phyloP scores from a whole-genome alignment of 2,888 invertebrate genomes.

The Tetanocera ferruginea region DNA sequence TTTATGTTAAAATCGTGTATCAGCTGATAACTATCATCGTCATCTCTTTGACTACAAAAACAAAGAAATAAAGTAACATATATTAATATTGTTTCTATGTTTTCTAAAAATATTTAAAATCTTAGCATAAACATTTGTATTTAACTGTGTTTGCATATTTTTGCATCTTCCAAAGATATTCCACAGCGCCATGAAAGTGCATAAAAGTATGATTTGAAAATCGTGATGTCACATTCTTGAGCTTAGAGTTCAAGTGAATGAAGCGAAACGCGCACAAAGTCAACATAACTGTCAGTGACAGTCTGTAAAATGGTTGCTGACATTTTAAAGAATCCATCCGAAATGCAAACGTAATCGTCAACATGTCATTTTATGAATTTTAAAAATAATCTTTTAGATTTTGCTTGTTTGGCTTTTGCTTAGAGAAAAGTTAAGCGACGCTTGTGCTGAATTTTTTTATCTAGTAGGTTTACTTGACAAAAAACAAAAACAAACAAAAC shows the following conservation, averaged over 20 bases:
- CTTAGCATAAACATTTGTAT: neutral
- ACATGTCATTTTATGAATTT: neutral
- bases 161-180: neutral
- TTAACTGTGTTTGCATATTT: conserved; percentile 16
- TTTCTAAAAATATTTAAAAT: too few species aligned
- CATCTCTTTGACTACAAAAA: too few species aligned
- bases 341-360: conserved; percentile 6
- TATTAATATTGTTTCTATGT: too few species aligned
- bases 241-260: neutral
- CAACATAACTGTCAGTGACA: neutral
- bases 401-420: too few species aligned
- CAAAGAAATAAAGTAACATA: too few species aligned
- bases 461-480: neutral
- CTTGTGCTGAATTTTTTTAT: neutral
- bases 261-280: neutral
- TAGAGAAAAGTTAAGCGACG: too few species aligned
- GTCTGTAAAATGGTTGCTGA: neutral
- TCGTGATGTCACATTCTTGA: conserved; percentile 15
- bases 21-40: too few species aligned
- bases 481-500: too few species aligned
- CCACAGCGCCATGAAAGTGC: neutral
- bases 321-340: neutral
- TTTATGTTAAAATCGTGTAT: too few species aligned
- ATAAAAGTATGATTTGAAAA: conserved; percentile 19
- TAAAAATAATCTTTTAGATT: too few species aligned